phyloP scores from a whole-genome alignment of 35 echinoderm and acorn worm species.

The Antedon bifida region DNA sequence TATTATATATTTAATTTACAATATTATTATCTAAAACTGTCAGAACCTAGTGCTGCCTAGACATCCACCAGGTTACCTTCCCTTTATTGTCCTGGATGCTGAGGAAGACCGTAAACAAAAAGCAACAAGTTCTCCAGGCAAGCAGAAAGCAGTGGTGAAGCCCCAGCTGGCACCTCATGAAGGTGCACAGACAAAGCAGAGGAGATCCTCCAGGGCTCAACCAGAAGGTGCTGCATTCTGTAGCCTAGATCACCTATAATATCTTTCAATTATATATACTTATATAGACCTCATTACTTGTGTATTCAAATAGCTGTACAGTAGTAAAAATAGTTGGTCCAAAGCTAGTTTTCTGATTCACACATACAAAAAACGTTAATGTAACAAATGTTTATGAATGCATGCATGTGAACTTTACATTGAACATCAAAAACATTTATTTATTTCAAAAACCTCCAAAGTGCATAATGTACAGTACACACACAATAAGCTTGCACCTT shows the following conservation, averaged over 20 bases:
- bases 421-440: too few species aligned
- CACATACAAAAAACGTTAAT: too few species aligned
- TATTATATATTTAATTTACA: too few species aligned
- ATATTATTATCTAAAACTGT: background rate
- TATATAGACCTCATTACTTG: too few species aligned
- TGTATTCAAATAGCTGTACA: too few species aligned
- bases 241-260: background rate
- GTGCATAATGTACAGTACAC: too few species aligned
- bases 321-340: too few species aligned
- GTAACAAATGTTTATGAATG: too few species aligned
- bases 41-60: background rate
- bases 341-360: too few species aligned
- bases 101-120: background rate
- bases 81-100: background rate
- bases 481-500: too few species aligned
- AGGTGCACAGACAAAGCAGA: background rate
- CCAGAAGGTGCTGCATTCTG: background rate
- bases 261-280: background rate
- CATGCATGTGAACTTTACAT: too few species aligned
- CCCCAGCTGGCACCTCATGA: background rate
- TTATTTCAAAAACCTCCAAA: too few species aligned
- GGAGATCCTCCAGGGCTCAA: background rate
- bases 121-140: background rate
- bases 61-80: conserved; percentile 6
- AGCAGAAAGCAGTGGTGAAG: background rate